Evolutionary conservation across 2,888 invertebrate species (phyloP).

Genomic region (Heliconius sara): DNA sequence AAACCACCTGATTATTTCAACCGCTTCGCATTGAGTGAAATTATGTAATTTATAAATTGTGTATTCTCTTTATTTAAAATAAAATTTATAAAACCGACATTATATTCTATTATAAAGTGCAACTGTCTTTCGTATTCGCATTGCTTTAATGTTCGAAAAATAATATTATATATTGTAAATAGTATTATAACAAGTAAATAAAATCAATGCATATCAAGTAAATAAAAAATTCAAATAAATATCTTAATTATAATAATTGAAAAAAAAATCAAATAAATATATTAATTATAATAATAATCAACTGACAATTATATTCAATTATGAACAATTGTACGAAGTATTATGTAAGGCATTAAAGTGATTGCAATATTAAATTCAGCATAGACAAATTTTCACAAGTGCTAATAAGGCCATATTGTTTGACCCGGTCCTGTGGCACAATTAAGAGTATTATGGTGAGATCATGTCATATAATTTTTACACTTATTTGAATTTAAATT

Average conservation of each 20-base stretch:
- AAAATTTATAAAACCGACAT: too few relatives aligned
- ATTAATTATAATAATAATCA: neutral
- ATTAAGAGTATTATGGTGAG: slow-evolving; percentile 40
- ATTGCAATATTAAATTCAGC: slow-evolving; percentile 9
- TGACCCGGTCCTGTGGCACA: slow-evolving; percentile 47
- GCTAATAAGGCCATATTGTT: slow-evolving; percentile 47
- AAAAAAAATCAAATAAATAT: neutral
- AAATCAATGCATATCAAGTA: too few relatives aligned
- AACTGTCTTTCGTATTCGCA: neutral
- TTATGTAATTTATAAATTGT: slow-evolving; percentile 5
- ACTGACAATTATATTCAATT: neutral
- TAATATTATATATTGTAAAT: too few relatives aligned
- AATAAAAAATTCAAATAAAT: too few relatives aligned
- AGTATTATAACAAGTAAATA: neutral
- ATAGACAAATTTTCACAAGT: slow-evolving; percentile 23
- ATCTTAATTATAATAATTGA: too few relatives aligned
- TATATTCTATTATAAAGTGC: neutral
- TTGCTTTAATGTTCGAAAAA: neutral
- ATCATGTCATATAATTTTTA: slow-evolving; percentile 24
- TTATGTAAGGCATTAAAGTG: slow-evolving; percentile 4
- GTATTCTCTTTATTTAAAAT: neutral
- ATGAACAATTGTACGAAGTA: neutral
- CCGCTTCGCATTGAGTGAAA: neutral
- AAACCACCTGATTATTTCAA: neutral
- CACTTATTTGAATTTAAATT: neutral